Percentiles rank a stretch among this genome's conserved stretches.
phyloP scores from a whole-genome alignment of 2,113 vertebrate species.

The Dromaius novaehollandiae region DNA sequence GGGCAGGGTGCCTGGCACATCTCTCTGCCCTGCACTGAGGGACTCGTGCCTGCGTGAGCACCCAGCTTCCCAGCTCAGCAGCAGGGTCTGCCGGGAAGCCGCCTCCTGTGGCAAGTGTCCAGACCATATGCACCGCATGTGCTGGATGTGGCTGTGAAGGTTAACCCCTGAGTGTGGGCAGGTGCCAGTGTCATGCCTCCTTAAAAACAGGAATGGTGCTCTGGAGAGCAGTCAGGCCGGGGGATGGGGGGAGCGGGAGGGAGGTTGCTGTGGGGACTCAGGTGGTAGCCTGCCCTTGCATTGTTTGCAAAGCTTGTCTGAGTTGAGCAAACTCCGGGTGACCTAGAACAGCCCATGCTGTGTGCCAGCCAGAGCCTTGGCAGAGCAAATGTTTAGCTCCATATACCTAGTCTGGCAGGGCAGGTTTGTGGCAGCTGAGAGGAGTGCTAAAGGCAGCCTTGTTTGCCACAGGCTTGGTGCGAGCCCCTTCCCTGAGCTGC shows the following conservation, averaged over 20 bases:
- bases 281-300: neutral
- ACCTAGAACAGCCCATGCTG: neutral
- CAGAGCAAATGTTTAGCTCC: neutral
- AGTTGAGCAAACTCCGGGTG: neutral
- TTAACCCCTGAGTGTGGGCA: neutral
- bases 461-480: accelerated
- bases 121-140: neutral
- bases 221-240: neutral
- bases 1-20: neutral
- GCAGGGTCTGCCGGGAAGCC: neutral
- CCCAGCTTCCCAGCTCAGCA: accelerated
- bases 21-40: neutral
- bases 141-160: neutral
- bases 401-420: neutral
- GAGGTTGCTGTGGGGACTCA: accelerated
- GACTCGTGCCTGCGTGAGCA: neutral
- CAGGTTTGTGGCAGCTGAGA: neutral
- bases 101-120: neutral
- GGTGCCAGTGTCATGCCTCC: neutral
- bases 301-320: neutral
- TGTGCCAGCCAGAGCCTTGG: neutral
- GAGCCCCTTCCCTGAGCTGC: neutral
- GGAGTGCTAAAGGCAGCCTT: neutral
- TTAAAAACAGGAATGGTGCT: neutral
- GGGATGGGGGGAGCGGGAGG: too few relatives aligned